Evolutionary conservation across 2,888 invertebrate species (phyloP).

Genomic region (Drosophila dives): DNA sequence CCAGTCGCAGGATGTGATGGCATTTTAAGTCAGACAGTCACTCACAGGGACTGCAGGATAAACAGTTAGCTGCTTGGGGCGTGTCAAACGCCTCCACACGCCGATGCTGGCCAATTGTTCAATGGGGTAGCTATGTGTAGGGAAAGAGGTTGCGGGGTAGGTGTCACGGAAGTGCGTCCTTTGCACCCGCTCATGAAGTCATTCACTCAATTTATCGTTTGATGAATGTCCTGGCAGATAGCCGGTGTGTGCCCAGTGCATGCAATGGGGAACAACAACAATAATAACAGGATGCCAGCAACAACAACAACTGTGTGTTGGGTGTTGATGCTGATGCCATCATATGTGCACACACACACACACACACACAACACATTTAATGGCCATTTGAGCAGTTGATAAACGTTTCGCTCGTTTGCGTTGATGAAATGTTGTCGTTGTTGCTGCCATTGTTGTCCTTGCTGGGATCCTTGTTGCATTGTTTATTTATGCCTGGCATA

Average conservation of each 20-base stretch:
- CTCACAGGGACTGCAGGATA: constrained; percentile 54
- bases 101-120: constrained; percentile 49
- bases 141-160: background rate
- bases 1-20: constrained; percentile 72
- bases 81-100: constrained; percentile 46
- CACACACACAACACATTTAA: constrained; percentile 82
- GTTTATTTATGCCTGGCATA: constrained; percentile 80
- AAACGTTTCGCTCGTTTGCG: constrained; percentile 83
- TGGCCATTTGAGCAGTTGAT: constrained; percentile 85
- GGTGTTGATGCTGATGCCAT: constrained; percentile 65
- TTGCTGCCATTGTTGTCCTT: constrained; percentile 36
- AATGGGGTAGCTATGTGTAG: background rate
- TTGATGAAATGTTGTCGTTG: constrained; percentile 78
- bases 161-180: constrained; percentile 74
- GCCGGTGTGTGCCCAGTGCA: constrained; percentile 44
- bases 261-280: constrained; percentile 31
- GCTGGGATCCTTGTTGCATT: constrained; percentile 55
- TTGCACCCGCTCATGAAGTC: constrained; percentile 83
- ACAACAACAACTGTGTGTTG: constrained; percentile 10
- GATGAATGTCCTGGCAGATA: constrained; percentile 83
- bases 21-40: constrained; percentile 82
- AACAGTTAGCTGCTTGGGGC: constrained; percentile 47
- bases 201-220: constrained; percentile 85
- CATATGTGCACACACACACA: constrained; percentile 39
- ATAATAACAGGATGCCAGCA: constrained; percentile 28